Base-by-base conservation (phyloP, 2,797 vertebrate genomes). In the Gouania willdenowi region DNA sequence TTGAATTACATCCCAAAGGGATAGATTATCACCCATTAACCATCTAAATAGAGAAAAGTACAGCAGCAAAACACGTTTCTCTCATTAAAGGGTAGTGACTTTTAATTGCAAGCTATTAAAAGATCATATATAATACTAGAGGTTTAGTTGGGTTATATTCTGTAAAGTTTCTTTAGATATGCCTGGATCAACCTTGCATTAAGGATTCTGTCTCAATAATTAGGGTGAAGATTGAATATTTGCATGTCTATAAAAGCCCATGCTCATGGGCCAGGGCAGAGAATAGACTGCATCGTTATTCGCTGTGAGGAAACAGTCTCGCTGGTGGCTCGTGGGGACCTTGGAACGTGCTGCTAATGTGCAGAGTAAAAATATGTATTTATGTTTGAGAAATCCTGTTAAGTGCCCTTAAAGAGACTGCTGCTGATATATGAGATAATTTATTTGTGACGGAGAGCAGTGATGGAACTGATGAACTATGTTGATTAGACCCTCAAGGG, bases 131-230 rank as follows among this genome's bases (percentile, higher is more conserved):
- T n/a, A n/a, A n/a, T n/a, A n/a, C n/a, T n/a, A n/a, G n/a, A n/a
- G n/a, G n/a, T n/a, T n/a, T n/a, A n/a, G n/a, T n/a, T n/a, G n/a
- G n/a, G n/a, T n/a, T n/a, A n/a, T n/a, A n/a, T n/a, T n/a, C n/a
- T n/a, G n/a, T n/a, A n/a, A n/a, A n/a, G n/a, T n/a, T n/a, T n/a
- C n/a, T n/a, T n/a, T n/a, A n/a, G n/a, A n/a, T n/a, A n/a, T n/a
- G n/a, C n/a, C n/a, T n/a, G 82, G 89, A 92, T 90, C 51, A 85
- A 82, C 83, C 69, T 85, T 90, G 46, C 85, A 88, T 27, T 84
- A 85, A 84, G 84, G 87, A 90, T 92, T 90, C 89, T 71, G 51
- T 63, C 60, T 59, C 65, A 58, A 82, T 83, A 78, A 81, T 85
- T 80, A 75, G 53, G 26, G 32, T n/a, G 8, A 64, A 41, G 48